These are phyloP conservation scores for Hirudinaria manillensis DNA, from an alignment of 2,888 invertebrate genomes.

Conservation along the genomic window DNA sequence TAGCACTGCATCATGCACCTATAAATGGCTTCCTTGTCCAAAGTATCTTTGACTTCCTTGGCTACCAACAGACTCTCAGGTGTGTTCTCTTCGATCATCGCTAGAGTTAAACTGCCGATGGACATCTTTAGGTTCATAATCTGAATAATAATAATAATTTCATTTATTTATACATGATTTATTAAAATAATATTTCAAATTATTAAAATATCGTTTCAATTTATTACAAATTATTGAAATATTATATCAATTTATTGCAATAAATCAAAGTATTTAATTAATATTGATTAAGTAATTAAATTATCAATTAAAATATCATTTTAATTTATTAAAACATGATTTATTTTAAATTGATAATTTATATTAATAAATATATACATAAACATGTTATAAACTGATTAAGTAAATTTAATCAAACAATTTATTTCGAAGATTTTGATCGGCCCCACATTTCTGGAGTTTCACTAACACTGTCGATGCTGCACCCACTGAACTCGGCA, in stretches of 20 bases:
- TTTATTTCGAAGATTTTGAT: not conserved
- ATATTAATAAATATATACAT: too few relatives aligned
- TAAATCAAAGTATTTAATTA: too few relatives aligned
- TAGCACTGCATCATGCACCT: slow-evolving; percentile 51
- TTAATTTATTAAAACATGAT: too few relatives aligned
- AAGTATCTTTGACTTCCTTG: slow-evolving; percentile 54
- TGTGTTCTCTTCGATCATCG: slow-evolving; percentile 53
- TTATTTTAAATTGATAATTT: too few relatives aligned
- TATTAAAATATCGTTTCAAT: too few relatives aligned
- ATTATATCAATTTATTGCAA: too few relatives aligned
- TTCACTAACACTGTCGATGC: slow-evolving; percentile 33
- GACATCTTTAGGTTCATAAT: slow-evolving; percentile 48
- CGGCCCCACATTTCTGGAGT: not conserved
- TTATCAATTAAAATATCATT: too few relatives aligned
- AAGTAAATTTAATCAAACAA: not conserved
- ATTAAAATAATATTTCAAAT: not conserved
- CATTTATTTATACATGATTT: too few relatives aligned
- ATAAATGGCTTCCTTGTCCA: slow-evolving; percentile 53
- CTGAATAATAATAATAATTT: slow-evolving; percentile 42
- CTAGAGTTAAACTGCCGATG: slow-evolving; percentile 52
- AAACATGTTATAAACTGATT: too few relatives aligned
- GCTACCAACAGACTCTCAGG: slow-evolving; percentile 50
- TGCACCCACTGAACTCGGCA: slow-evolving; percentile 50
- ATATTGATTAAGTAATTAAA: too few relatives aligned
- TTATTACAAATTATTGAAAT: too few relatives aligned